phyloP scores from a whole-genome alignment of 2,797 vertebrate species.

The Bradypodion pumilum region DNA sequence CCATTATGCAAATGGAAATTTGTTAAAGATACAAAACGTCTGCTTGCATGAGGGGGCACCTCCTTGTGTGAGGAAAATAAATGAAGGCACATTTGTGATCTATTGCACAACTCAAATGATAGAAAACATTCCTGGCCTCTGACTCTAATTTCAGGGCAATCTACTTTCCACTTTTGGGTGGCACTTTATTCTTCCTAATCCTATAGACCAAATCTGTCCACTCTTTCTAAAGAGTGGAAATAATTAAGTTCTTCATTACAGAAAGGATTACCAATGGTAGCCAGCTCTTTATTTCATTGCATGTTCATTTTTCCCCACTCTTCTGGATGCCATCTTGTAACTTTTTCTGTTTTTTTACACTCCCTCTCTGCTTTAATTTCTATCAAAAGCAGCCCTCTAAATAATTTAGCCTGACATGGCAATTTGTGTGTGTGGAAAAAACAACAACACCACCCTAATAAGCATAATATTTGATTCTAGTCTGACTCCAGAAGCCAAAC shows the following conservation, averaged over 20 bases:
- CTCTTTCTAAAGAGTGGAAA: background rate
- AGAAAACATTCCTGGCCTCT: no score
- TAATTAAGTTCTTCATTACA: background rate
- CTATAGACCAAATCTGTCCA: background rate
- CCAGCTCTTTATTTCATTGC: background rate
- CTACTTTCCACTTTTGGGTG: background rate
- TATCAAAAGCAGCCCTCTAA: background rate
- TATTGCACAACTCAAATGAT: no score
- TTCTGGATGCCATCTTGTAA: background rate
- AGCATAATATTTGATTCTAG: constrained; percentile 8
- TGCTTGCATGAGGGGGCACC: no score
- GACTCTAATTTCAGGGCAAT: background rate
- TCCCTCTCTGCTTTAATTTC: no score
- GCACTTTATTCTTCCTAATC: background rate
- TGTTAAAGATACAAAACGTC: no score
- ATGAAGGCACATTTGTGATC: no score
- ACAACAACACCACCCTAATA: constrained; percentile 16
- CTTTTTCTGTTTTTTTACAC: background rate
- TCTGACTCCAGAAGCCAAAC: constrained; percentile 16
- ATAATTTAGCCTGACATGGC: constrained; percentile 1
- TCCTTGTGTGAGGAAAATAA: no score
- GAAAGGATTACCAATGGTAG: background rate
- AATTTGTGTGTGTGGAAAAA: background rate
- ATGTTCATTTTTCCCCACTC: background rate
- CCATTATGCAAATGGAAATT: no score